Base-by-base conservation (phyloP, 2,888 invertebrate genomes). In the Elmis aenea region DNA sequence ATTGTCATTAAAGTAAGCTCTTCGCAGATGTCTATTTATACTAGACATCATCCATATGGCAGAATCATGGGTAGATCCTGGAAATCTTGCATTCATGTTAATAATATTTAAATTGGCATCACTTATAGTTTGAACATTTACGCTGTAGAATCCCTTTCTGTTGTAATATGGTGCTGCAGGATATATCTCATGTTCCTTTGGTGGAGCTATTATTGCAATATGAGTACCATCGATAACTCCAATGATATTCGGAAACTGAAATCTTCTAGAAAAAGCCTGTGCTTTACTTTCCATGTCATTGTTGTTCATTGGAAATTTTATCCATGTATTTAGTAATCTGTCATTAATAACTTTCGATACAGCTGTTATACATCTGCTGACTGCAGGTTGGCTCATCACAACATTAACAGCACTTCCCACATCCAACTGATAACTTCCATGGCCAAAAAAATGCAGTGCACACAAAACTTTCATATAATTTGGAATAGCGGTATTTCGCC, bases 41-140 rank as follows among this genome's bases (percentile, higher is more conserved):
- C 10, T 20, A 23, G 33, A 33, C 14, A 33, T 9, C 3, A 3
- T 3, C 26, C 31, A 38, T 8, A 37, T 35, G 6, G 26, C 32
- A 1, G 26, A 16, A 14, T 38, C 38, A 6, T 37, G 33, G 5
- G 37, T 38, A 1, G 38, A 26, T 15, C 34, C 38, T 1, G 38
- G 38, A 34, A 26, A 38, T 10, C 33, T 16, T 2, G 38, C 38
- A 16, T 34, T 34, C 8, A 8, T 12, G 5, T 37, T 37, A 6
- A 27, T n/a, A n/a, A 38, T 36, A 3, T 26, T 32, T 13, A 24
- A 8, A 5, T 33, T 13, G 13, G 14, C 6, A 13, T 34, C 33
- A 23, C 23, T 23, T n/a, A 37, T 14, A 10, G 35, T 6, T 14
- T 37, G 37, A 3, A 24, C 15, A 16, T 37, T 38, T 9, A 38